Percentiles rank a stretch among this genome's conserved stretches.
phyloP scores from a whole-genome alignment of 2,113 vertebrate genomes.

The Amia ocellicauda region DNA sequence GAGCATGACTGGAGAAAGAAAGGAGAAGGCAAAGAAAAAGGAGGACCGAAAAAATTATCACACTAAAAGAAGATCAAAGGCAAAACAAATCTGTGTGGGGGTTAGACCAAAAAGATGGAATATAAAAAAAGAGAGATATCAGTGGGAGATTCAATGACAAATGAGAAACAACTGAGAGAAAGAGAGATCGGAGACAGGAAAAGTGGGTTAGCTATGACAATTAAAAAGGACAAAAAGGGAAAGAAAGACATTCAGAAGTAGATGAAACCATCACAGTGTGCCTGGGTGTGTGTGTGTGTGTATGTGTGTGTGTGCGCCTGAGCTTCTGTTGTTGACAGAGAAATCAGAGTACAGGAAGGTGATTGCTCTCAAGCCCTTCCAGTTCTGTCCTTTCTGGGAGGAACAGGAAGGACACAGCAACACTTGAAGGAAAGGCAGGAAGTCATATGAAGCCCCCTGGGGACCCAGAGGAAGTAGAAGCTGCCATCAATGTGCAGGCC shows the following conservation, averaged over 20 bases:
- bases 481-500: slow-evolving; percentile 41
- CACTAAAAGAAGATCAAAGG: no score
- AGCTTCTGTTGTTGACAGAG: neutral
- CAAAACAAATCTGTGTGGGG: no score
- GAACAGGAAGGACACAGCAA: slow-evolving; percentile 39
- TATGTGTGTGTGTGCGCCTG: neutral
- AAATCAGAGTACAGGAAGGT: neutral
- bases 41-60: no score
- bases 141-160: no score
- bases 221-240: no score
- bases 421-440: slow-evolving; percentile 44
- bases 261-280: slow-evolving; percentile 19
- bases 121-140: no score
- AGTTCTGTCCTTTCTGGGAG: slow-evolving; percentile 23
- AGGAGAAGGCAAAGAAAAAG: no score
- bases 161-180: no score
- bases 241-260: slow-evolving; percentile 21
- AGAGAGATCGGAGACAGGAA: no score
- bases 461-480: slow-evolving; percentile 53
- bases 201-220: no score
- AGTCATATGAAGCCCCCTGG: slow-evolving; percentile 54
- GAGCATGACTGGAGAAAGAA: slow-evolving; percentile 1
- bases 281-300: neutral
- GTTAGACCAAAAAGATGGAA: no score
- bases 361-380: neutral